Evolutionary conservation across 1,140 invertebrate species (phyloP), one percentile per base, ranked within the genome.

Genomic region (Danaus melanippus): DNA sequence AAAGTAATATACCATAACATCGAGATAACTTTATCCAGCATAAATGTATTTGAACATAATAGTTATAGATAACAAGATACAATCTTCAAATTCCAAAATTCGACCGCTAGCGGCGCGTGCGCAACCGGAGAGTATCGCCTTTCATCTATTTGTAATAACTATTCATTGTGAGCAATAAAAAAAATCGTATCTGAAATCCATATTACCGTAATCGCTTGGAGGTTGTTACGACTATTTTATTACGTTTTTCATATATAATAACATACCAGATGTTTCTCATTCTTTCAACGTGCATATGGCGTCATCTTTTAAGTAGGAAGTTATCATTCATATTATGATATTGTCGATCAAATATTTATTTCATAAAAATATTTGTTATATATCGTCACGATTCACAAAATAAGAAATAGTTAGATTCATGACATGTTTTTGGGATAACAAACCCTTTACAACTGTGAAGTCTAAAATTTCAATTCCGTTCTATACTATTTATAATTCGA

Each of bases 151-250:
- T 53, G 67, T 75, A 74, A 74, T 76, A 80, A 68, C 69, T 66
- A 70, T 68, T 76, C 65, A 71, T 74, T 70, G 69, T 58, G 56
- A 52, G 66, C 71, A 62, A 73, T 77, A 79, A 74, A 74, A 71
- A 32, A 72, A 76, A 58, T 69, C 56, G 62, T 75, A 76, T 71
- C 61, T 63, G 54, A 56, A 67, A 68, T 69, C 55, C 62, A 52
- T 53, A 66, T 75, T 77, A 76, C 69, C 64, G 71, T 77, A 74
- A 76, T 76, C 64, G 72, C 76, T 76, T 52, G 62, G 50, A 76
- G 71, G 64, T 65, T 49, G 62, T 68, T 67, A 67, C 60, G 53
- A 60, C 39, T 44, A 10, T 55, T 55, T 21, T 55, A 43, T 39
- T 12, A 46, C 43, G 45, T 55, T 48, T 42, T 48, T 48, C 12